Evolutionary conservation across 2,113 vertebrate species (phyloP).

Genomic region (Phocoena phocoena): DNA sequence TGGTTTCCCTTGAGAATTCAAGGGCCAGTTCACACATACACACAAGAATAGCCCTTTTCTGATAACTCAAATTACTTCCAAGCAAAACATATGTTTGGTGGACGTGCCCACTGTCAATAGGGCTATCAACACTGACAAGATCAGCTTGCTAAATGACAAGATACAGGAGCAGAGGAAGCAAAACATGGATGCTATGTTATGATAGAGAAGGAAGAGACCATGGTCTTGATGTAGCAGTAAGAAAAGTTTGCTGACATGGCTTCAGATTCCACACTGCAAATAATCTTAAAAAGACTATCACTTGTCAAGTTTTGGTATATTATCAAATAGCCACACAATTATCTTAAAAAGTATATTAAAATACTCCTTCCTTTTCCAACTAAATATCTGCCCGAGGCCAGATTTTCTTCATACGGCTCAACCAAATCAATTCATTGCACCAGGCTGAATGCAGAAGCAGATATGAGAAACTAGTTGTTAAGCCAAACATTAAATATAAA

Average conservation of each 20-base stretch:
- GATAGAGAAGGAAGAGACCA: background rate
- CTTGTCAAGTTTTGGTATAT: background rate
- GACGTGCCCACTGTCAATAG: background rate
- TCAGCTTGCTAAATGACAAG: background rate
- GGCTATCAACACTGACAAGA: background rate
- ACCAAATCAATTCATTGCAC: background rate
- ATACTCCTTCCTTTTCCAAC: background rate
- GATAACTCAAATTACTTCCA: background rate
- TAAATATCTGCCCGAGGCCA: background rate
- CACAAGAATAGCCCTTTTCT: background rate
- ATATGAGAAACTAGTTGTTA: background rate
- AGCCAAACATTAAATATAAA: background rate
- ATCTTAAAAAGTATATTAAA: background rate
- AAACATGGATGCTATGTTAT: background rate
- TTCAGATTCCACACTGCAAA: background rate
- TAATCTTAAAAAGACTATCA: background rate
- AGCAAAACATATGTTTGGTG: background rate
- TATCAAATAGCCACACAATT: slow-evolving; percentile 3
- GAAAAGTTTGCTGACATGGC: background rate
- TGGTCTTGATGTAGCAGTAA: background rate
- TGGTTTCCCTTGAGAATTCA: background rate
- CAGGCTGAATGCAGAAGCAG: background rate
- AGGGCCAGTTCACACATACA: background rate
- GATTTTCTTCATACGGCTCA: background rate
- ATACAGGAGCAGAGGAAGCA: background rate